Conservation (phyloP, 2,113 vertebrate genomes). For the Tachycineta bicolor region DNA sequence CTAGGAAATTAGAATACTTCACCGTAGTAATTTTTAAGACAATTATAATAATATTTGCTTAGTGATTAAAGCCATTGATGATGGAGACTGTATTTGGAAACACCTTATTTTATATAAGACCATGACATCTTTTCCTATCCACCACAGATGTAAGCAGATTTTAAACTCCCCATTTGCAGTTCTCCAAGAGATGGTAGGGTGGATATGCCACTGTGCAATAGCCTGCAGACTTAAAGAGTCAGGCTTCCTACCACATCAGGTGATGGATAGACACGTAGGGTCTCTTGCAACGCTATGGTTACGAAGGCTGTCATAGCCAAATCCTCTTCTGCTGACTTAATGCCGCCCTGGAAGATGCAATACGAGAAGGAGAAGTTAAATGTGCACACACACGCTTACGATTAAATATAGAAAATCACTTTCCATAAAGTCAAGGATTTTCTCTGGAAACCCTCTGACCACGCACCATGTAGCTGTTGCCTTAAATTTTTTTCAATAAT, state of each 20-base stretch:
- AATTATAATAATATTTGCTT: not conserved
- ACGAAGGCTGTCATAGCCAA: slow-evolving; percentile 73
- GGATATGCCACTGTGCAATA: not conserved
- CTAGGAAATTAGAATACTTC: not conserved
- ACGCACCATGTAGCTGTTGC: not conserved
- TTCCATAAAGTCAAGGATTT: not conserved
- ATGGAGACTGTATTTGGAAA: rapidly evolving
- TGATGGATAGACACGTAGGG: not conserved
- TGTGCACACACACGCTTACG: rapidly evolving
- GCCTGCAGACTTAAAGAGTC: not conserved
- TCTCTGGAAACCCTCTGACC: not conserved
- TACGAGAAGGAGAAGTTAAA: not conserved
- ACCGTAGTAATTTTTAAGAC: not conserved
- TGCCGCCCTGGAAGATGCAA: slow-evolving; percentile 63
- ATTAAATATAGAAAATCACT: not conserved
- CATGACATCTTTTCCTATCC: not conserved
- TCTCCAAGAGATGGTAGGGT: not conserved
- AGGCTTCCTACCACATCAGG: slow-evolving; percentile 58
- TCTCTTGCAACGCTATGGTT: slow-evolving; percentile 57
- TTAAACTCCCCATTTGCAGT: not conserved
- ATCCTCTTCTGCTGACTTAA: slow-evolving; percentile 45
- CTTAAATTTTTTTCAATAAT: not conserved
- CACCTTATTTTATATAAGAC: not conserved
- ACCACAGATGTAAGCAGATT: not conserved
- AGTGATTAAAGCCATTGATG: not conserved